Base-by-base conservation (phyloP, 2,888 invertebrate genomes). In the Ommatoiulus sabulosus region DNA sequence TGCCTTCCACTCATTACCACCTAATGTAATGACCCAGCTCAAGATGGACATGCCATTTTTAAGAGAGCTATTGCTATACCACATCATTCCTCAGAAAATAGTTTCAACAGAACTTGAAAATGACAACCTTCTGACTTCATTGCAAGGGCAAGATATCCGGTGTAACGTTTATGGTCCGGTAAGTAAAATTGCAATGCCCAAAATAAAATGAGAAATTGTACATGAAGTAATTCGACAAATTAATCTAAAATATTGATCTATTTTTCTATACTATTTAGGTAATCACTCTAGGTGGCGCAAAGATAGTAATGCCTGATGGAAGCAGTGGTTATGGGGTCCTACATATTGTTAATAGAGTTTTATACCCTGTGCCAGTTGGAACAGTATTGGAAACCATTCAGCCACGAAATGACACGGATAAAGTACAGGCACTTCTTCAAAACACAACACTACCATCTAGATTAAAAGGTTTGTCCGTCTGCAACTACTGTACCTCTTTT, bases 141-240 rank as follows among this genome's bases (percentile, higher is more conserved):
- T 86, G 24, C 88, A 88, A 86, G 88, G 88, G 44, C 85, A 85
- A 86, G 88, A 57, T 10, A 57, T 88, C n/a, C 86, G 88, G 15
- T 88, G 88, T 63, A 88, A 88, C 44, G 63, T 88, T 57, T 88
- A 88, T 86, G 86, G 86, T n/a, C 86, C 86, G 43, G 88, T 88
- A 86, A 57, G 86, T 85, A 3, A 12, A n/a, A n/a, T 4, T 57
- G 57, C 57, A 57, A 57, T n/a, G 57, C 4, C n/a, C 12, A 57
- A 57, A n/a, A n/a, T 57, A 57, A 57, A 35, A 35, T 35, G 35
- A 35, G 2, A 35, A 35, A 52, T 17, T 52, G 52, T 17, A 12
- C 52, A 52, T 17, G 17, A 52, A 17, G 52, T 17, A 52, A 15
- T 35, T 35, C 35, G 35, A 35, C 35, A 35, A 35, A 35, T 35